Percentiles rank a stretch among this genome's conserved stretches.
Evolutionary conservation across 2,888 invertebrate genomes (phyloP).

Genomic region (Lumbricus terrestris): DNA sequence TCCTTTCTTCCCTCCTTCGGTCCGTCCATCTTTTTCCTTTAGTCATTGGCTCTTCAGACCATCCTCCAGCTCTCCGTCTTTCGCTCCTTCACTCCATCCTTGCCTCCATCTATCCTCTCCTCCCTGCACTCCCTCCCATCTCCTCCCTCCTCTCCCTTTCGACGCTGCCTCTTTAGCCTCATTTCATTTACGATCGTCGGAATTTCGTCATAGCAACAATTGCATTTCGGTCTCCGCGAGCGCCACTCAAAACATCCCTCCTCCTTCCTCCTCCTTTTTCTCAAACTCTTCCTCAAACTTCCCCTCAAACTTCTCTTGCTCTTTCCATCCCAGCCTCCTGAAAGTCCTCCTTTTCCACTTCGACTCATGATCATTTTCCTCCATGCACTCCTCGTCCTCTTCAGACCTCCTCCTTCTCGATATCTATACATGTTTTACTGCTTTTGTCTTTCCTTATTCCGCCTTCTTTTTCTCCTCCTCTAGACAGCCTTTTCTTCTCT

Average conservation of each 20-base stretch:
- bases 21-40: not conserved
- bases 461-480: not conserved
- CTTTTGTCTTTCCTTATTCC: too few species aligned
- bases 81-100: not conserved
- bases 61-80: not conserved
- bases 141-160: not conserved
- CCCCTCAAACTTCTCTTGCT: too few species aligned
- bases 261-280: not conserved
- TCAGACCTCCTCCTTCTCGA: too few species aligned
- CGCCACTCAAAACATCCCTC: not conserved
- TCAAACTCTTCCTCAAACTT: too few species aligned
- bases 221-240: not conserved
- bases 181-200: not conserved
- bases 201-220: conserved; percentile 3
- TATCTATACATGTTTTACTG: too few species aligned
- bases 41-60: not conserved
- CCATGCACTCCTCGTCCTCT: too few species aligned
- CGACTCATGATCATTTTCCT: too few species aligned
- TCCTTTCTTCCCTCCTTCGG: not conserved
- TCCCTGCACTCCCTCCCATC: not conserved
- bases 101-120: too few species aligned
- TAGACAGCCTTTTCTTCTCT: not conserved
- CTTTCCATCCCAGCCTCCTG: too few species aligned
- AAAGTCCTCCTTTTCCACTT: too few species aligned
- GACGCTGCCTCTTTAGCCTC: not conserved